These are phyloP conservation scores for Copidosoma floridanum DNA, from an alignment of 1,140 invertebrate genomes.

Conservation along the genomic window DNA sequence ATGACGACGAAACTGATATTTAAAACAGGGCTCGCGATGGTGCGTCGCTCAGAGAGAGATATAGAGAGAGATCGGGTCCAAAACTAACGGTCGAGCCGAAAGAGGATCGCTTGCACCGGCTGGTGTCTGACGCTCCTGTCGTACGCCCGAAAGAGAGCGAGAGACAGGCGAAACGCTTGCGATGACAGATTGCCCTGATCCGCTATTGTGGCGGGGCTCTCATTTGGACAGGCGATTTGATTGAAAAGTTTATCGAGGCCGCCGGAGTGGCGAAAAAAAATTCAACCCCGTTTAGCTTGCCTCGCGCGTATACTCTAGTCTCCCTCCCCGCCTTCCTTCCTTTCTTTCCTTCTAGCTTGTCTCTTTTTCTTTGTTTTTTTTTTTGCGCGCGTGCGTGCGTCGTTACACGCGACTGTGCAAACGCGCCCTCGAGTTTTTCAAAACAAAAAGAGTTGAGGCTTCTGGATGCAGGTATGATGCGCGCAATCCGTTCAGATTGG, in stretches of 20 bases:
- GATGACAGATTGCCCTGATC: slow-evolving; percentile 58
- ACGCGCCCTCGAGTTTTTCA: too few species aligned
- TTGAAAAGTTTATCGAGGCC: slow-evolving; percentile 49
- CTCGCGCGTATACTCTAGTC: neutral
- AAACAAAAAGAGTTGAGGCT: too few species aligned
- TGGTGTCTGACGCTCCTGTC: slow-evolving; percentile 26
- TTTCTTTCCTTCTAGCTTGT: too few species aligned
- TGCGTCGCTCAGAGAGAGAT: neutral
- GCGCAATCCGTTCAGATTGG: too few species aligned
- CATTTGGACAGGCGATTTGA: slow-evolving; percentile 56
- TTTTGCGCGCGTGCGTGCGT: neutral
- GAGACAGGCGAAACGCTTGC: slow-evolving; percentile 46
- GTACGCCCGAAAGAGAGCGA: neutral
- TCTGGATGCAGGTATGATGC: too few species aligned
- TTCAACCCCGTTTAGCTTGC: slow-evolving; percentile 6
- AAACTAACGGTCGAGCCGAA: slow-evolving; percentile 39
- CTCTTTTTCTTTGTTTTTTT: too few species aligned
- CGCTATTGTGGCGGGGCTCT: slow-evolving; percentile 54
- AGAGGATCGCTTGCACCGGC: slow-evolving; percentile 37
- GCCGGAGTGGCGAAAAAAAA: slow-evolving; percentile 10
- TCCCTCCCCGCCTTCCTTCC: too few species aligned
- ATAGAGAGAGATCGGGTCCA: slow-evolving; percentile 6
- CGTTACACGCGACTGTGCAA: too few species aligned
- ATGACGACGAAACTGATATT: slow-evolving; percentile 12
- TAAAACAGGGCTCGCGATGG: slow-evolving; percentile 9